Percentiles rank a stretch among this genome's conserved stretches.
These are phyloP conservation scores for Seriola rivoliana DNA, from an alignment of 2,113 vertebrate genomes.

Conservation along the genomic window DNA sequence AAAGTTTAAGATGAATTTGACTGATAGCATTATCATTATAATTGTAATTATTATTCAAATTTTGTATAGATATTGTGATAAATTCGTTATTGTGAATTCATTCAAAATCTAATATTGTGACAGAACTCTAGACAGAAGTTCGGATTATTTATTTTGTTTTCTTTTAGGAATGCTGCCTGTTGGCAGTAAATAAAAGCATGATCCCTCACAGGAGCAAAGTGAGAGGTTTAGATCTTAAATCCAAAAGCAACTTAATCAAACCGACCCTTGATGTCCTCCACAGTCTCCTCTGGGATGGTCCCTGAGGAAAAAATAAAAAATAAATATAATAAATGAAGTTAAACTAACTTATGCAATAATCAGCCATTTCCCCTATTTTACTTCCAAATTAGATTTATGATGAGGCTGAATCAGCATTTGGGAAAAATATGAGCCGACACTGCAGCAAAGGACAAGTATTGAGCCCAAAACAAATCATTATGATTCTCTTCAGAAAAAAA, in stretches of 20 bases:
- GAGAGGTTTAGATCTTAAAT: neutral
- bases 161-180: too few relatives aligned
- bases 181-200: too few relatives aligned
- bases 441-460: constrained; percentile 5
- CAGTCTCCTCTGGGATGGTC: constrained; percentile 92
- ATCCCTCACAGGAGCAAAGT: neutral
- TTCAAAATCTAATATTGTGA: too few relatives aligned
- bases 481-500: neutral
- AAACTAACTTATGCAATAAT: neutral
- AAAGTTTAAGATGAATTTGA: too few relatives aligned
- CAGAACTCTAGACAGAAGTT: too few relatives aligned
- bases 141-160: too few relatives aligned
- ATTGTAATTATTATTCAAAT: too few relatives aligned
- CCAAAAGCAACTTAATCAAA: neutral
- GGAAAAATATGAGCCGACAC: neutral
- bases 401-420: constrained; percentile 10
- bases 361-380: constrained; percentile 1
- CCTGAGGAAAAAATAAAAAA: constrained; percentile 79
- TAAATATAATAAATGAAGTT: neutral
- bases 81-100: too few relatives aligned
- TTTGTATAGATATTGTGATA: too few relatives aligned
- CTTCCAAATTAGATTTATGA: neutral
- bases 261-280: constrained; percentile 98
- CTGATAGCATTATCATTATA: too few relatives aligned
- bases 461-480: neutral